Evolutionary conservation across 2,888 invertebrate species (phyloP).

Genomic region (Phymatocera aterrima): DNA sequence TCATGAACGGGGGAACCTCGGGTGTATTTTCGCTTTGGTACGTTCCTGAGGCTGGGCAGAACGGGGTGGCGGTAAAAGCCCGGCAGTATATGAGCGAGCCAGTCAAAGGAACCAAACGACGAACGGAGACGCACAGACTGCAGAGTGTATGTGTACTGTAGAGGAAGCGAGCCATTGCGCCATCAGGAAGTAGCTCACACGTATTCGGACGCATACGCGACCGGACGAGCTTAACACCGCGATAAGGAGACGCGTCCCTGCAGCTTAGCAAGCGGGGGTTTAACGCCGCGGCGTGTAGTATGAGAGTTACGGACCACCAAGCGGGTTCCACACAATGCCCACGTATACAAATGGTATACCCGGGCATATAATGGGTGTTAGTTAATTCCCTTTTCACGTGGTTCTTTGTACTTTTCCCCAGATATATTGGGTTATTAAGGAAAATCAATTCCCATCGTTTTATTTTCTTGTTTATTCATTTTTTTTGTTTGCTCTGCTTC

Average conservation of each 20-base stretch:
- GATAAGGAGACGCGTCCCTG: constrained; percentile 8
- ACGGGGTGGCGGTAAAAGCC: constrained; percentile 14
- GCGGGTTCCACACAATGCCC: not conserved
- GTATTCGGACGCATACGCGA: constrained; percentile 29
- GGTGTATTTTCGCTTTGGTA: not conserved
- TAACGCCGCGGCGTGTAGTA: not conserved
- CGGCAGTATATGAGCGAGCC: constrained; percentile 6
- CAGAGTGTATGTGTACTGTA: constrained; percentile 49
- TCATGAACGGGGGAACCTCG: not conserved
- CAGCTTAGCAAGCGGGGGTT: constrained; percentile 23
- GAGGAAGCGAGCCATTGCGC: constrained; percentile 70
- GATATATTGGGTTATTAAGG: not conserved
- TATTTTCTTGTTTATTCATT: too few relatives aligned
- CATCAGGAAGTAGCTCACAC: constrained; percentile 69
- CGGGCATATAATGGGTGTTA: not conserved
- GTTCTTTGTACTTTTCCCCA: not conserved
- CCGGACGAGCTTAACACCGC: constrained; percentile 19
- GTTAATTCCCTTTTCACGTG: not conserved
- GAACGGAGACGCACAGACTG: constrained; percentile 49
- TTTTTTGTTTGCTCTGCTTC: too few relatives aligned
- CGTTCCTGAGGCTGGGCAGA: not conserved
- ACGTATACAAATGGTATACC: not conserved
- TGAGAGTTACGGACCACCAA: not conserved
- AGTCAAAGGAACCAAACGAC: constrained; percentile 43
- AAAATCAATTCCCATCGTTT: too few relatives aligned